Base-by-base conservation (phyloP, 2,888 invertebrate genomes). In the Eilema sororculum region DNA sequence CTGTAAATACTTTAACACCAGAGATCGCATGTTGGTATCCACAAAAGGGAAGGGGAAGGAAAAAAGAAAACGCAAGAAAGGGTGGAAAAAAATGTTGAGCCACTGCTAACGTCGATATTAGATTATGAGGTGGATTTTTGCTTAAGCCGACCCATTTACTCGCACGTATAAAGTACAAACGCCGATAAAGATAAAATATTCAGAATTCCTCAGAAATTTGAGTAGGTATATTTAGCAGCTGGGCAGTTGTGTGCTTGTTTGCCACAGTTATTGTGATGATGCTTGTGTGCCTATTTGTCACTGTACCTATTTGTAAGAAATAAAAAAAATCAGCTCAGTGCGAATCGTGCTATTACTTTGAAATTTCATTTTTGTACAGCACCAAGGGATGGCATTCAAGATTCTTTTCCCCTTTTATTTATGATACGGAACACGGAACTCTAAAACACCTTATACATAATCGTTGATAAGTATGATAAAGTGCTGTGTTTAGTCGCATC, bases 401-500 rank as follows among this genome's bases (percentile, higher is more conserved):
- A 41, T 41, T 8, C 13, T 41, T 41, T 41, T 16, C 0, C 41
- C 16, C 16, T 41, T 41, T 41, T 16, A 8, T 41, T 41, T 16
- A 8, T 41, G 4, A 16, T 41, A 41, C 2, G 52, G 20, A 8
- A 20, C n/a, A 52, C n/a, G 9, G n/a, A n/a, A n/a, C 52, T 6
- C 16, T 46, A 8, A 52, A 52, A 52, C n/a, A 46, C 46, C 46
- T 41, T 41, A 20, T 4, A 5, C 2, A 28, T 28, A 52, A 52
- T 52, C 25, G n/a, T n/a, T 12, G 30, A 22, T 58, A 2, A 67
- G 46, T 16, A 30, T 61, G 56, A 67, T 56, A 67, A 13, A 59
- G 13, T 30, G 33, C 24, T 37, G 33, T 56, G 20, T 63, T 24
- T 37, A n/a, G 13, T 37, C 24, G 4, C 20, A n/a, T 37, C 25